Evolutionary conservation across 2,113 vertebrate genomes (phyloP).

Genomic region (Pygoscelis antarcticus): DNA sequence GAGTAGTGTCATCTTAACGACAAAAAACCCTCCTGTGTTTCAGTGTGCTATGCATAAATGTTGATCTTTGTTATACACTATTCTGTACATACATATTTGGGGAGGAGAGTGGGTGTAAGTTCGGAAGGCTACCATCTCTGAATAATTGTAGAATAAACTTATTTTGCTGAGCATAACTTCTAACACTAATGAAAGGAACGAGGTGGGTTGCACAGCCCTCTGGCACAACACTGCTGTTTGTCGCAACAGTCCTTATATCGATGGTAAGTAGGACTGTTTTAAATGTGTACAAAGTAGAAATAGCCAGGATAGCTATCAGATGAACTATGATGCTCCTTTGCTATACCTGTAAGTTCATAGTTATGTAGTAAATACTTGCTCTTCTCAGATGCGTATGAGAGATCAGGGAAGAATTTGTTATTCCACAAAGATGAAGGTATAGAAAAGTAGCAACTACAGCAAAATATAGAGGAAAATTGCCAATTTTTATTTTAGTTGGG

Average conservation of each 20-base stretch:
- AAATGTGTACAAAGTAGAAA: neutral
- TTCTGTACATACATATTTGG: neutral
- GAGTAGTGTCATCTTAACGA: neutral
- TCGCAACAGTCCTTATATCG: neutral
- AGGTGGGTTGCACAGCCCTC: neutral
- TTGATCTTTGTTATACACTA: neutral
- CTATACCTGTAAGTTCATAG: neutral
- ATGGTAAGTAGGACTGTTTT: neutral
- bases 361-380: neutral
- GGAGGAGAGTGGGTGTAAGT: neutral
- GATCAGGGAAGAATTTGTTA: neutral
- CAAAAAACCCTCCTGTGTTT: neutral
- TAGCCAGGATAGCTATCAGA: neutral
- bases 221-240: neutral
- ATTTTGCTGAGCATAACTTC: neutral
- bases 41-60: conserved; percentile 1
- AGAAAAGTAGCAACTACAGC: neutral
- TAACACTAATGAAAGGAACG: neutral
- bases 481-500: neutral
- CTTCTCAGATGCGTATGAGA: neutral
- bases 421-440: neutral
- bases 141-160: conserved; percentile 8
- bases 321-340: neutral
- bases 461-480: neutral
- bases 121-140: neutral